Evolutionary conservation across 2,797 vertebrate species (phyloP).

Genomic region (Alauda arvensis): DNA sequence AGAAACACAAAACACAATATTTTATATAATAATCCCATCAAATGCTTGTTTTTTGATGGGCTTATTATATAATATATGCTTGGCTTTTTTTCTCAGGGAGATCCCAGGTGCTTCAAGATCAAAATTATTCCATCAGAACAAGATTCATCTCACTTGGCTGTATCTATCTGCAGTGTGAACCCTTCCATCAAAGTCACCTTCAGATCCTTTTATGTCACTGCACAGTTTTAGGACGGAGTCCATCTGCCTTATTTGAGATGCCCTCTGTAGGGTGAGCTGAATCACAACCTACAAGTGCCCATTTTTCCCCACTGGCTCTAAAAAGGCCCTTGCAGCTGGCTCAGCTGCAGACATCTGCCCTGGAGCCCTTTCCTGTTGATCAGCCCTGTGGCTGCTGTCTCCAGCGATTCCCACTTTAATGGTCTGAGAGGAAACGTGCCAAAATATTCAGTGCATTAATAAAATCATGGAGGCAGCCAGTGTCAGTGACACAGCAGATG

Average conservation of each 20-base stretch:
- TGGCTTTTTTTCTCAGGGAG: neutral
- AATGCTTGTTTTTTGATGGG: no score
- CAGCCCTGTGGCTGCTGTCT: neutral
- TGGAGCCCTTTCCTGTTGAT: neutral
- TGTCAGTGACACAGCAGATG: neutral
- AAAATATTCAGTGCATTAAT: constrained; percentile 5
- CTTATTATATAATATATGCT: no score
- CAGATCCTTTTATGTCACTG: neutral
- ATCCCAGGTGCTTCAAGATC: neutral
- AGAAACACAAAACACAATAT: neutral
- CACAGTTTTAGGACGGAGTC: neutral
- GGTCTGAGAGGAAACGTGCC: neutral
- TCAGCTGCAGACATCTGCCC: neutral
- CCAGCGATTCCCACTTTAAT: neutral
- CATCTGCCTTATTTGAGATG: neutral
- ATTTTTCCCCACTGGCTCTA: neutral
- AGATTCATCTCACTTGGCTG: neutral
- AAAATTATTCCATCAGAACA: neutral
- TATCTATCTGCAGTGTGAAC: neutral
- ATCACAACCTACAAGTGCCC: neutral
- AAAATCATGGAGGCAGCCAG: neutral
- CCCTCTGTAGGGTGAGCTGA: neutral
- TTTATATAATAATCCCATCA: neutral
- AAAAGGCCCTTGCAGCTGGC: neutral
- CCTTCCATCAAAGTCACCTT: neutral